These are phyloP conservation scores for Calliopum simillimum DNA, from an alignment of 2,888 invertebrate genomes.

Conservation along the genomic window DNA sequence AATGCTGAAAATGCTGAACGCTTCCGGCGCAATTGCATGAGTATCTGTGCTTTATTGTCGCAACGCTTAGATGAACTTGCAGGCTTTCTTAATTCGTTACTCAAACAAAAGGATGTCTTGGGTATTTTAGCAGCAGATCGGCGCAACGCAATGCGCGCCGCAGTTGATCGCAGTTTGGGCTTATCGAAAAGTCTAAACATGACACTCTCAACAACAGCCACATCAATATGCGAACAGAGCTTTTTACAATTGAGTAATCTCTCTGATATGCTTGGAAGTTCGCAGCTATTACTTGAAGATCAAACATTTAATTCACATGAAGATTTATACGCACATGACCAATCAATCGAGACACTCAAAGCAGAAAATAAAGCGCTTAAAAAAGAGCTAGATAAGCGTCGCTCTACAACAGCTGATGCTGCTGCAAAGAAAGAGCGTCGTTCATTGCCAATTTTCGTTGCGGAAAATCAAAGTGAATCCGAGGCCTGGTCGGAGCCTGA, in stretches of 20 bases:
- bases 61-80: slow-evolving; percentile 73
- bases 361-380: slow-evolving; percentile 59
- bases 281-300: slow-evolving; percentile 38
- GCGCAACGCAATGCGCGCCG: slow-evolving; percentile 69
- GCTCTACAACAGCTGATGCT: slow-evolving; percentile 46
- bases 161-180: slow-evolving; percentile 70
- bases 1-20: slow-evolving; percentile 61
- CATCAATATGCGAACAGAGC: slow-evolving; percentile 69
- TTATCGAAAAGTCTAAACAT: slow-evolving; percentile 69
- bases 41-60: slow-evolving; percentile 68
- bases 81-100: slow-evolving; percentile 72
- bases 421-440: slow-evolving; percentile 59
- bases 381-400: slow-evolving; percentile 56
- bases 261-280: slow-evolving; percentile 64
- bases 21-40: slow-evolving; percentile 63
- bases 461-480: slow-evolving; percentile 73
- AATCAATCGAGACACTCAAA: slow-evolving; percentile 54
- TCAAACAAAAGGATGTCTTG: slow-evolving; percentile 71
- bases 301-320: slow-evolving; percentile 60
- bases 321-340: slow-evolving; percentile 47
- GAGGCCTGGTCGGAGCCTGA: slow-evolving; percentile 92
- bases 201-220: slow-evolving; percentile 61
- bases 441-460: slow-evolving; percentile 53
- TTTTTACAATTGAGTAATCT: slow-evolving; percentile 69
- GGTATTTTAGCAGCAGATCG: slow-evolving; percentile 70